Evolutionary conservation across 2,888 invertebrate species (phyloP).

Genomic region (Schizotus pectinicornis): DNA sequence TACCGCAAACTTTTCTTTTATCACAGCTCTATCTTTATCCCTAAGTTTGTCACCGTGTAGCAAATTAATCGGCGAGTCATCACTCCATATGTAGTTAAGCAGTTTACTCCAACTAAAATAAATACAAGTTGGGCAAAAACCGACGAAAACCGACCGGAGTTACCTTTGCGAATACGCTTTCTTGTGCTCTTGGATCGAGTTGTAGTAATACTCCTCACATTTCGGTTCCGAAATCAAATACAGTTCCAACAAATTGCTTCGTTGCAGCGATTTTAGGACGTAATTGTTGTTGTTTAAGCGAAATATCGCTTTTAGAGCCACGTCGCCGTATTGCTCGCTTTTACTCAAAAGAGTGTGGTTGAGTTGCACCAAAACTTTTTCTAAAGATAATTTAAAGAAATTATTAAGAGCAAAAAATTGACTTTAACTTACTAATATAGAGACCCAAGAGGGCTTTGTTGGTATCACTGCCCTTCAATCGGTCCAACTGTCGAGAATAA

Average conservation of each 20-base stretch:
- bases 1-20: constrained; percentile 90
- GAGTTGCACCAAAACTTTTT: constrained; percentile 87
- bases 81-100: constrained; percentile 73
- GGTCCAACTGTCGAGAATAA: constrained; percentile 63
- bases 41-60: constrained; percentile 71
- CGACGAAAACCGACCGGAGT: constrained; percentile 15
- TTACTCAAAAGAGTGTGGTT: constrained; percentile 89
- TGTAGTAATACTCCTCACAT: constrained; percentile 84
- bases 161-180: constrained; percentile 72
- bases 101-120: constrained; percentile 80
- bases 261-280: constrained; percentile 88
- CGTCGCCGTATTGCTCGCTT: constrained; percentile 89
- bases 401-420: constrained; percentile 3
- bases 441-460: constrained; percentile 75
- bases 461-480: constrained; percentile 61
- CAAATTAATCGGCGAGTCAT: constrained; percentile 69
- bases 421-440: constrained; percentile 73
- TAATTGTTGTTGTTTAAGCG: constrained; percentile 95
- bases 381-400: constrained; percentile 59
- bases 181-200: constrained; percentile 86
- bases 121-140: background rate
- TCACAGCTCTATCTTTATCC: constrained; percentile 83
- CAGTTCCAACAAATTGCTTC: constrained; percentile 82
- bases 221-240: constrained; percentile 83
- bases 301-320: constrained; percentile 86